A percentile compares a stretch with the other conserved stretches of the same genome.
Evolutionary conservation across 2,113 vertebrate genomes (phyloP).

Genomic region (Heterotilapia buettikoferi): DNA sequence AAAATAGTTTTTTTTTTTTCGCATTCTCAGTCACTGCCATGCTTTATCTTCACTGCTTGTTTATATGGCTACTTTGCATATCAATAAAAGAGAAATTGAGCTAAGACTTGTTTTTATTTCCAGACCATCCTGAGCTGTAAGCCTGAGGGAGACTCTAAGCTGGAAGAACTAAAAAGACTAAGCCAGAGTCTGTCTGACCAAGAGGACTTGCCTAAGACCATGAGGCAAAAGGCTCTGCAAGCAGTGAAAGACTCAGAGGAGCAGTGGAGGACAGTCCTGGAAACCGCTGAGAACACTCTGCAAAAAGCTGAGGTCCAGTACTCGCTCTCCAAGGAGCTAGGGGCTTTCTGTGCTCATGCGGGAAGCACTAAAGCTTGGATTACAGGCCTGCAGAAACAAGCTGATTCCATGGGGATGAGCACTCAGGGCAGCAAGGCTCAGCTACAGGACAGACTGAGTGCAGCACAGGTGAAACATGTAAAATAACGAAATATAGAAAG

Average conservation of each 20-base stretch:
- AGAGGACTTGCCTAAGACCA: conserved; percentile 31
- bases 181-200: conserved; percentile 40
- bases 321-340: conserved; percentile 52
- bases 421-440: conserved; percentile 45
- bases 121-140: conserved; percentile 60
- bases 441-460: conserved; percentile 46
- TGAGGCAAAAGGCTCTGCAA: conserved; percentile 6
- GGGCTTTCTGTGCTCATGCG: conserved; percentile 35
- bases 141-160: conserved; percentile 57
- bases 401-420: conserved; percentile 6
- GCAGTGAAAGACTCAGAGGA: conserved; percentile 23
- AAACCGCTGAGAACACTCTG: conserved; percentile 17
- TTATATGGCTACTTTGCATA: not conserved
- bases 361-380: conserved; percentile 43
- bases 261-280: conserved; percentile 49
- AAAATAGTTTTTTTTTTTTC: not conserved
- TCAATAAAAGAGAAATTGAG: not conserved
- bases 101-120: not conserved
- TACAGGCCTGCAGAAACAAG: conserved; percentile 27
- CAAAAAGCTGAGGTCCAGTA: conserved; percentile 51
- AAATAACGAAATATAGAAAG: accelerated
- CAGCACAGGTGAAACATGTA: conserved; percentile 33
- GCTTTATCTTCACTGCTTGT: not conserved
- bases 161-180: conserved; percentile 43
- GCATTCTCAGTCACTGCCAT: not conserved